phyloP scores from a whole-genome alignment of 2,888 invertebrate species.

The Asteroscopus sphinx region DNA sequence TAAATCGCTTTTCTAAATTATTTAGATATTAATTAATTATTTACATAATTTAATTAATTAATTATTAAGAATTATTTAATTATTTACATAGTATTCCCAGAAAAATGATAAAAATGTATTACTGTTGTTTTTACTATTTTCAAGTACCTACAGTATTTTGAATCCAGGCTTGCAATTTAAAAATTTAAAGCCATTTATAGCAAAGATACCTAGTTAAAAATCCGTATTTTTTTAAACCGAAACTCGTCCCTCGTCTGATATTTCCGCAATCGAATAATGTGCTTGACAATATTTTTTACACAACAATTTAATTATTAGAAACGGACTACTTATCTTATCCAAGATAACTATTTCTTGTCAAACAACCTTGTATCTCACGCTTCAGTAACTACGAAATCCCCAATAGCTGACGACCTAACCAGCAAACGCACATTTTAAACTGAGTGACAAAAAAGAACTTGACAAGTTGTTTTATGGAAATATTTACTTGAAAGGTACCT shows the following conservation, averaged over 20 bases:
- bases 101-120: too few relatives aligned
- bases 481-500: slow-evolving; percentile 6
- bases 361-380: slow-evolving; percentile 79
- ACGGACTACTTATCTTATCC: slow-evolving; percentile 66
- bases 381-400: slow-evolving; percentile 78
- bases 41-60: too few relatives aligned
- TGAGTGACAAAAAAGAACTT: slow-evolving; percentile 33
- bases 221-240: background rate
- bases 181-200: too few relatives aligned
- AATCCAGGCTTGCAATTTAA: too few relatives aligned
- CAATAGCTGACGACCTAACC: slow-evolving; percentile 61
- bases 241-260: slow-evolving; percentile 1
- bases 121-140: too few relatives aligned
- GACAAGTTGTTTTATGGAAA: slow-evolving; percentile 31
- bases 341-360: slow-evolving; percentile 68
- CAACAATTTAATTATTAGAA: slow-evolving; percentile 66
- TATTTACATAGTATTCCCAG: too few relatives aligned
- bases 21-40: too few relatives aligned
- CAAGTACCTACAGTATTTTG: too few relatives aligned
- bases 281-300: slow-evolving; percentile 59
- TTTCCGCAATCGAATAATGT: slow-evolving; percentile 26
- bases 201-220: background rate
- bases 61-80: too few relatives aligned
- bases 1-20: too few relatives aligned
- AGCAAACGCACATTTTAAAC: slow-evolving; percentile 43